These are phyloP conservation scores for Aythya fuligula DNA, from an alignment of 2,797 vertebrate genomes.

Conservation along the genomic window DNA sequence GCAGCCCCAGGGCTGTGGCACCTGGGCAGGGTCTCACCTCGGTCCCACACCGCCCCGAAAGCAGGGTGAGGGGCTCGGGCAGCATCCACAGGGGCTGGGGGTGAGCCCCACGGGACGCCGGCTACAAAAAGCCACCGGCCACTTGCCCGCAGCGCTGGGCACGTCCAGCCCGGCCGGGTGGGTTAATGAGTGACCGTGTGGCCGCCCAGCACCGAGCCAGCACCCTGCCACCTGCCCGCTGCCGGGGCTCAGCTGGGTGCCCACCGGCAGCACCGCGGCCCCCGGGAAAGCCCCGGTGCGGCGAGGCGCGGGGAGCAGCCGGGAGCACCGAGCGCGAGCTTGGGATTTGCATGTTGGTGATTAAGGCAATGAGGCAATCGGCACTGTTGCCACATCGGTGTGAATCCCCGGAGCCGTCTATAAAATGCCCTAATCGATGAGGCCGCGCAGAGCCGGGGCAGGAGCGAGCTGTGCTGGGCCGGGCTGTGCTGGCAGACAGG, in stretches of 20 bases:
- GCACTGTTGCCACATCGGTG: constrained; percentile 42
- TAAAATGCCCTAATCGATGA: constrained; percentile 65
- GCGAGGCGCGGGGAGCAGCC: neutral
- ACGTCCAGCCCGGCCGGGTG: neutral
- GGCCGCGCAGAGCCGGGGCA: neutral
- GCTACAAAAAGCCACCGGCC: neutral
- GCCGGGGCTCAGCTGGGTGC: fast-evolving
- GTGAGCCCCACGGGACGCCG: fast-evolving
- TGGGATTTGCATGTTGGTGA: constrained; percentile 37
- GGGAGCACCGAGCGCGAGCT: neutral
- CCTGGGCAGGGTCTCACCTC: neutral
- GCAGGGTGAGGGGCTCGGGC: neutral
- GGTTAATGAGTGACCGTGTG: constrained; percentile 47
- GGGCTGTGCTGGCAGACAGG: neutral
- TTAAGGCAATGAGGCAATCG: constrained; percentile 63
- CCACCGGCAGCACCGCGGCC: neutral
- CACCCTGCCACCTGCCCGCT: fast-evolving
- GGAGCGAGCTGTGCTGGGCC: neutral
- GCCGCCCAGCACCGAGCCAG: neutral
- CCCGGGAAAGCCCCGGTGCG: neutral
- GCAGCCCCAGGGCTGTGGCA: fast-evolving
- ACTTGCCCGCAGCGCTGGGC: fast-evolving
- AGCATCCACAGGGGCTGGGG: neutral
- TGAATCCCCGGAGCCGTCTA: constrained; percentile 51
- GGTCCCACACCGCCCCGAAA: fast-evolving